phyloP scores from a whole-genome alignment of 2,888 invertebrate genomes.

The Sarcophaga caerulescens region DNA sequence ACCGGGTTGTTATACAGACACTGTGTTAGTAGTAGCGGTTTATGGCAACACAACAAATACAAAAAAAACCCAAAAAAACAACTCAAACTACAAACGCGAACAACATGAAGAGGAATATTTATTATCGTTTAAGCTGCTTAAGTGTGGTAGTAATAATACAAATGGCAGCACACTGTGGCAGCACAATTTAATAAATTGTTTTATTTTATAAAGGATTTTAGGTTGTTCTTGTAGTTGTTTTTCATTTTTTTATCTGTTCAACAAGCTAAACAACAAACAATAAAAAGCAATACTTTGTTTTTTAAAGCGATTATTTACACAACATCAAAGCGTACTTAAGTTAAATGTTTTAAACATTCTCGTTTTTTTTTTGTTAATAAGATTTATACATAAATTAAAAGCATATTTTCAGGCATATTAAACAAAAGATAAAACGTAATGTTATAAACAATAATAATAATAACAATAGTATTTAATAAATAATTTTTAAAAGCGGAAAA shows the following conservation, averaged over 20 bases:
- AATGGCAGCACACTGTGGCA: background rate
- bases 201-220: constrained; percentile 33
- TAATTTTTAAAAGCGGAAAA: background rate
- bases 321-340: constrained; percentile 50
- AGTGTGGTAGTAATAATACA: background rate
- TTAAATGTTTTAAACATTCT: constrained; percentile 21
- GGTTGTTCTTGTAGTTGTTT: background rate
- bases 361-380: constrained; percentile 10
- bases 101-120: constrained; percentile 32
- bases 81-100: background rate
- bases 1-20: background rate
- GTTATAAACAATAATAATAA: no score
- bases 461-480: no score
- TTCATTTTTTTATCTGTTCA: constrained; percentile 9
- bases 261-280: constrained; percentile 19
- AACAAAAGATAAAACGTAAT: background rate
- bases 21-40: background rate
- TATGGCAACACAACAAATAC: constrained; percentile 29
- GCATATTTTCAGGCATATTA: background rate
- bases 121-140: constrained; percentile 51
- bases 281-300: constrained; percentile 1
- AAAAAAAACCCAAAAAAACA: background rate
- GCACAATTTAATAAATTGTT: constrained; percentile 33
- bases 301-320: constrained; percentile 37
- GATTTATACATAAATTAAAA: background rate